A percentile compares a stretch with the other conserved stretches of the same genome.
These are phyloP conservation scores for Panorpa germanica DNA, from an alignment of 2,888 invertebrate species.

Conservation along the genomic window DNA sequence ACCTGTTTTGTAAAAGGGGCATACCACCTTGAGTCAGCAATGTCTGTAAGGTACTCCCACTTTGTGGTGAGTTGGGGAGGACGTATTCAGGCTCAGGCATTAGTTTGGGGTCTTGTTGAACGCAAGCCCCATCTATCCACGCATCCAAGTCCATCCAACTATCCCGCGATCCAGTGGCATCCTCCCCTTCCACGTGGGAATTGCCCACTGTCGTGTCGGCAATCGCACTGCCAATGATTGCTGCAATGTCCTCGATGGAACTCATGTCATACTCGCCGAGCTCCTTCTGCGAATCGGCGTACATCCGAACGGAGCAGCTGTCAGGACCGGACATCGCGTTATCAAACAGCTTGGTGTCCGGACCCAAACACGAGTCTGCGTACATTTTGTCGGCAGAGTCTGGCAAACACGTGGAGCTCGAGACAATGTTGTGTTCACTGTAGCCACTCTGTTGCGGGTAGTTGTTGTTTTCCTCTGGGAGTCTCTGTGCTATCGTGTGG, in stretches of 20 bases:
- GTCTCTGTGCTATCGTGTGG: slow-evolving; percentile 62
- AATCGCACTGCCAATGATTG: slow-evolving; percentile 74
- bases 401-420: slow-evolving; percentile 49
- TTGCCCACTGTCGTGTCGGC: slow-evolving; percentile 75
- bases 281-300: slow-evolving; percentile 27
- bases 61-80: slow-evolving; percentile 40
- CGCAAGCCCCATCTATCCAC: slow-evolving; percentile 68
- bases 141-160: slow-evolving; percentile 81
- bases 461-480: slow-evolving; percentile 58
- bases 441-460: slow-evolving; percentile 40
- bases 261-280: slow-evolving; percentile 38
- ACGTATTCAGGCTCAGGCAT: slow-evolving; percentile 51
- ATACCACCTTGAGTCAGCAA: slow-evolving; percentile 62
- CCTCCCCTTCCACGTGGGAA: slow-evolving; percentile 41
- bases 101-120: slow-evolving; percentile 44
- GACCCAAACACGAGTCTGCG: slow-evolving; percentile 27
- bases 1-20: slow-evolving; percentile 60
- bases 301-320: slow-evolving; percentile 32
- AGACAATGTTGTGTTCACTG: slow-evolving; percentile 51
- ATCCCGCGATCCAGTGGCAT: slow-evolving; percentile 51
- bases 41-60: slow-evolving; percentile 56
- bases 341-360: slow-evolving; percentile 39
- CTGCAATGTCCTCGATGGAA: slow-evolving; percentile 66
- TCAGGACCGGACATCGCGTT: slow-evolving; percentile 31
- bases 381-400: slow-evolving; percentile 34